phyloP scores from a whole-genome alignment of 2,888 invertebrate genomes.

The Helobdella robusta region DNA sequence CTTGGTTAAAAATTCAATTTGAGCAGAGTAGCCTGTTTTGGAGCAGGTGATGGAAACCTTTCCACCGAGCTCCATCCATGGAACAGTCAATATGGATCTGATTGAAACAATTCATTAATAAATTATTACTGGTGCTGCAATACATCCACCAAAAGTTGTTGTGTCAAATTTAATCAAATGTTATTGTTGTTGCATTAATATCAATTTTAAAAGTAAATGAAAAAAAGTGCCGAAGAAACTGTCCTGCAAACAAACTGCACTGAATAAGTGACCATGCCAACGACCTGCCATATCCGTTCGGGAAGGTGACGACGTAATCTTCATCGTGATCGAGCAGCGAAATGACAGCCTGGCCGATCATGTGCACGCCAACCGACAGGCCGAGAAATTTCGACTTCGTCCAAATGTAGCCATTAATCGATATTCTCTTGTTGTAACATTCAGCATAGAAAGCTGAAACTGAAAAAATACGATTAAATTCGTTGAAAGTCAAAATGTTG shows the following conservation, averaged over 20 bases:
- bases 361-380: slow-evolving; percentile 76
- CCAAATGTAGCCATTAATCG: slow-evolving; percentile 91
- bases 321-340: slow-evolving; percentile 79
- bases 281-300: slow-evolving; percentile 89
- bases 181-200: no score
- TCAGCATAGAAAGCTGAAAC: slow-evolving; percentile 99
- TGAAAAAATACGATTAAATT: no score
- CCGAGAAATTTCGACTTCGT: slow-evolving; percentile 98
- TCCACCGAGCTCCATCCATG: slow-evolving; percentile 97
- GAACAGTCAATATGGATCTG: slow-evolving; percentile 89
- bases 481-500: no score
- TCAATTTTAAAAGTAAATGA: no score
- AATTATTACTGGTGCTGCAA: no score
- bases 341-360: slow-evolving; percentile 88
- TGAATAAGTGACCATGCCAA: background rate
- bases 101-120: slow-evolving; percentile 13
- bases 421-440: slow-evolving; percentile 76
- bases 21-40: slow-evolving; percentile 84
- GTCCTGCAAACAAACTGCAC: no score
- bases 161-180: no score
- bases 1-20: slow-evolving; percentile 89
- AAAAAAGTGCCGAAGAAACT: no score
- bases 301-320: slow-evolving; percentile 89
- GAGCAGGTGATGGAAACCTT: slow-evolving; percentile 77
- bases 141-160: no score